A percentile compares a stretch with the other conserved stretches of the same genome.
Evolutionary conservation across 2,797 vertebrate genomes (phyloP).

Genomic region (Pseudochirops cupreus): DNA sequence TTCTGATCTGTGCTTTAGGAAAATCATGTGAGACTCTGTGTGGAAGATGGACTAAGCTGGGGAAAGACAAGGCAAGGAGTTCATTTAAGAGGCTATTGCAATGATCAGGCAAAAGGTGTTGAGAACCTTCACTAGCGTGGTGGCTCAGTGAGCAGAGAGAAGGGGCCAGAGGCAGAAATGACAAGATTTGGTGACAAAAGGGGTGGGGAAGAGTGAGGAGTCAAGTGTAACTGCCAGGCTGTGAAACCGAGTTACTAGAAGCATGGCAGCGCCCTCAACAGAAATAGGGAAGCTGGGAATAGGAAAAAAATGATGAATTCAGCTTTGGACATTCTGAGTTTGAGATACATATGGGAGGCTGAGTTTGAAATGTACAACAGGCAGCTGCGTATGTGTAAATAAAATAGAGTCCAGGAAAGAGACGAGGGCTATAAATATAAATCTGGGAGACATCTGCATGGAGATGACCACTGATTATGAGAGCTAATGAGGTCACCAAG

Average conservation of each 20-base stretch:
- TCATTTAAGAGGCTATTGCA: background rate
- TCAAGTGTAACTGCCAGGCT: background rate
- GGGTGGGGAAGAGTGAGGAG: background rate
- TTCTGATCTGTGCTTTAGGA: no score
- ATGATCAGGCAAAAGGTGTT: no score
- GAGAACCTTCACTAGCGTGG: no score
- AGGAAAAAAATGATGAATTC: background rate
- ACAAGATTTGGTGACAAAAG: no score
- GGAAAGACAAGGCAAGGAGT: background rate
- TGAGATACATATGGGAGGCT: background rate
- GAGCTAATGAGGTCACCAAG: background rate
- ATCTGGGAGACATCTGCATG: background rate
- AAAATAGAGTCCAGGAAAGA: background rate
- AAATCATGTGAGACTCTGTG: background rate
- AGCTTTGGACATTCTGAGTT: background rate
- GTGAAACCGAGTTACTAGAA: background rate
- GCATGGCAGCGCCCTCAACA: background rate
- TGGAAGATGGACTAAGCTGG: background rate
- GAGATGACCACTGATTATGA: background rate
- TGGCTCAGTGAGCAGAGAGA: background rate
- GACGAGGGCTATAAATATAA: background rate
- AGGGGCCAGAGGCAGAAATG: background rate
- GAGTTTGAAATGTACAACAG: background rate
- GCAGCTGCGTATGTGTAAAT: background rate
- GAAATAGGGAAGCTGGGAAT: background rate